phyloP scores from a whole-genome alignment of 2,888 invertebrate genomes.

The Agrotis ipsilon region DNA sequence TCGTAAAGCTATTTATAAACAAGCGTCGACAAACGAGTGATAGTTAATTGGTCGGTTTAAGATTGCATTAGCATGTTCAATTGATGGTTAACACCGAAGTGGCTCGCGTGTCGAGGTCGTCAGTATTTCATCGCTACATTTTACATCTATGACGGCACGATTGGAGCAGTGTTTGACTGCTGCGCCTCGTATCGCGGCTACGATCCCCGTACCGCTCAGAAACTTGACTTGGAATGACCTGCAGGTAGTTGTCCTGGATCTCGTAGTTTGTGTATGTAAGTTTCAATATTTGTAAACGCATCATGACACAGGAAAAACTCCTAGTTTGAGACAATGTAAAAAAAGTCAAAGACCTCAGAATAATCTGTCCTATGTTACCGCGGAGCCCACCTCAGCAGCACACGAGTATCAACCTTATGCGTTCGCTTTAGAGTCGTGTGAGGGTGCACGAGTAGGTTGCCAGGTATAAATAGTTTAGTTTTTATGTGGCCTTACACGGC shows the following conservation, averaged over 20 bases:
- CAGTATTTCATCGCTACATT: conserved; percentile 40
- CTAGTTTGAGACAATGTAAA: no score
- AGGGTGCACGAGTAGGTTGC: conserved; percentile 11
- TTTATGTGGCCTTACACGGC: conserved; percentile 41
- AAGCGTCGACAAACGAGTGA: not conserved
- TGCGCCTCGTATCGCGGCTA: no score
- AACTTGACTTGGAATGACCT: no score
- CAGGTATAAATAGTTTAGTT: conserved; percentile 42
- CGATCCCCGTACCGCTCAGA: no score
- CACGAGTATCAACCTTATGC: conserved; percentile 12
- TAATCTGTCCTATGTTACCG: conserved; percentile 3
- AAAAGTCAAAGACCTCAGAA: conserved; percentile 16
- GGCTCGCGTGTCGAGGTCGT: conserved; percentile 45
- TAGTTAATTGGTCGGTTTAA: not conserved
- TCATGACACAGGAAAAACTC: no score
- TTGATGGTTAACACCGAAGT: conserved; percentile 36
- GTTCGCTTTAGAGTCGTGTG: conserved; percentile 10
- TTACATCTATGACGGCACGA: not conserved
- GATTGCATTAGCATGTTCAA: conserved; percentile 1
- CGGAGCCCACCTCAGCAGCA: not conserved
- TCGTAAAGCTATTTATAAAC: conserved; percentile 10
- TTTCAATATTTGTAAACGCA: no score
- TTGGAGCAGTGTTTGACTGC: no score
- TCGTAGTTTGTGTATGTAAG: no score
- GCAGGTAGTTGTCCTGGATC: no score